These are phyloP conservation scores for Pegoplata infirma DNA, from an alignment of 2,888 invertebrate genomes.

Conservation along the genomic window DNA sequence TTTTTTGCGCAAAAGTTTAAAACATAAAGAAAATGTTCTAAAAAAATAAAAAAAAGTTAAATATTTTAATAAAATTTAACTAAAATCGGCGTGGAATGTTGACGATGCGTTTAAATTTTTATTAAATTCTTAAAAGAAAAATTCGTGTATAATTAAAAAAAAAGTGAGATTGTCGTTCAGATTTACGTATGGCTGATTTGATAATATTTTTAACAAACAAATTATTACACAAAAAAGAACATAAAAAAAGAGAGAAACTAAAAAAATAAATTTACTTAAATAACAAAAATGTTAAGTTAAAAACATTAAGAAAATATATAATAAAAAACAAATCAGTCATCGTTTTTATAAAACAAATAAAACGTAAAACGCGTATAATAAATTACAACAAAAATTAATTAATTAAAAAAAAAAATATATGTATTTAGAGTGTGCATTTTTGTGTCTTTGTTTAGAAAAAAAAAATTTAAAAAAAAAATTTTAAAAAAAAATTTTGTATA, in stretches of 20 bases:
- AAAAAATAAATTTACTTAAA: constrained; percentile 31
- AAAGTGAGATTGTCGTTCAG: too few species aligned
- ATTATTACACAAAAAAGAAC: constrained; percentile 52
- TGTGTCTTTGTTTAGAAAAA: constrained; percentile 34
- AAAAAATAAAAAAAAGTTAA: too few species aligned
- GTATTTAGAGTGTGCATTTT: constrained; percentile 25
- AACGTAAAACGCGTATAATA: constrained; percentile 37
- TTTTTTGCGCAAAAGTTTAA: too few species aligned
- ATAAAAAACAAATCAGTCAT: constrained; percentile 42
- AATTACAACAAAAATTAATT: constrained; percentile 14
- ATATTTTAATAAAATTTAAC: too few species aligned
- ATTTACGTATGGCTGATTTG: constrained; percentile 47
- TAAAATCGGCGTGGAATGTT: too few species aligned
- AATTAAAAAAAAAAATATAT: constrained; percentile 18
- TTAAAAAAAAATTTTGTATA: too few species aligned
- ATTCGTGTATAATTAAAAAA: too few species aligned
- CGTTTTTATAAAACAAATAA: constrained; percentile 19
- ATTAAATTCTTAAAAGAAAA: too few species aligned
- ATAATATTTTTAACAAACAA: constrained; percentile 19
- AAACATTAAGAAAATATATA: constrained; percentile 10
- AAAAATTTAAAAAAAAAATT: constrained; percentile 31
- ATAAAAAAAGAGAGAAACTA: constrained; percentile 19
- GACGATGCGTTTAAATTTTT: too few species aligned
- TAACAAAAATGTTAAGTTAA: constrained; percentile 24
- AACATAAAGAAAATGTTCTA: too few species aligned